These are phyloP conservation scores for Chironomus tentans DNA, from an alignment of 2,888 invertebrate genomes.

Conservation along the genomic window DNA sequence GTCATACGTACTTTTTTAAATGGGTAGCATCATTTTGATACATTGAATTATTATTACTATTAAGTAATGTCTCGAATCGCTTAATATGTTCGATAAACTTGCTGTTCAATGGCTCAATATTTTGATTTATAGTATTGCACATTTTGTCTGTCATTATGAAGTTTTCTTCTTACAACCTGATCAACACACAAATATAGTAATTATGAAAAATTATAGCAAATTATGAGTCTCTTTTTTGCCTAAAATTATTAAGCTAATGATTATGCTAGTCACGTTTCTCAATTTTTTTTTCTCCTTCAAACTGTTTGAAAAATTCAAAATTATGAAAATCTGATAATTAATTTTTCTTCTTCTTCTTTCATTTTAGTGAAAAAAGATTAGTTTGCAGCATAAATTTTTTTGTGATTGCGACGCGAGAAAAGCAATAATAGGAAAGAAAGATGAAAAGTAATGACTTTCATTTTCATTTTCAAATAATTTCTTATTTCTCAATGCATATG, in stretches of 20 bases:
- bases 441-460: neutral
- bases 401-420: too few relatives aligned
- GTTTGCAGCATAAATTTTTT: too few relatives aligned
- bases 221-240: neutral
- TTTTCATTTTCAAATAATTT: neutral
- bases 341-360: too few relatives aligned
- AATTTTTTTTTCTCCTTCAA: neutral
- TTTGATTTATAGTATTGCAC: conserved; percentile 26
- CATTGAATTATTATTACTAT: neutral
- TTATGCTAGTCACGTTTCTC: neutral
- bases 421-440: neutral
- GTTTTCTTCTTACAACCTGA: neutral
- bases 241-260: neutral
- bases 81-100: neutral
- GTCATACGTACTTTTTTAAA: neutral
- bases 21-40: neutral
- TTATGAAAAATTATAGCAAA: neutral
- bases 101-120: neutral
- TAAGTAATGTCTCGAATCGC: conserved; percentile 13
- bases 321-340: too few relatives aligned
- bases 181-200: neutral
- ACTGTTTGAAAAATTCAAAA: too few relatives aligned
- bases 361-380: too few relatives aligned
- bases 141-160: neutral
- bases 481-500: neutral